Evolutionary conservation across 2,888 invertebrate genomes (phyloP).

Genomic region (Automeris io): DNA sequence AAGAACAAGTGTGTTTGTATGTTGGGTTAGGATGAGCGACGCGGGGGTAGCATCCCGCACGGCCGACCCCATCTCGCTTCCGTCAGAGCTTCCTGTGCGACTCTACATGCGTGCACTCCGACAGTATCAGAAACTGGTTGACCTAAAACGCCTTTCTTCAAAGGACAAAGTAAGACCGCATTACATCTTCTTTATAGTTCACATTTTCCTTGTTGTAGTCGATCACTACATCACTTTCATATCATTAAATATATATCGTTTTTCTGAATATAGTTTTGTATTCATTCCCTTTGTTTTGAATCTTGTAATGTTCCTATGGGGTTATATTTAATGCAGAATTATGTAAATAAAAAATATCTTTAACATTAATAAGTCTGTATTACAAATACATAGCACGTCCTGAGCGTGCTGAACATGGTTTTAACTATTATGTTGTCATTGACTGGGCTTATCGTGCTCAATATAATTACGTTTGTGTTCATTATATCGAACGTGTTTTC

Average conservation of each 20-base stretch:
- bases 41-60: constrained; percentile 59
- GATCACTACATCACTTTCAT: constrained; percentile 9
- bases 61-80: constrained; percentile 41
- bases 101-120: constrained; percentile 78
- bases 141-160: constrained; percentile 71
- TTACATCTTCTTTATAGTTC: constrained; percentile 3
- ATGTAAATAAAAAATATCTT: no score
- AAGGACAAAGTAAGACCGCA: constrained; percentile 67
- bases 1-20: constrained; percentile 42
- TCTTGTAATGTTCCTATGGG: neutral
- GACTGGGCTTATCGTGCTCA: neutral
- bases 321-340: neutral
- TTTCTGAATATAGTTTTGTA: constrained; percentile 6
- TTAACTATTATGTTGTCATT: constrained; percentile 1
- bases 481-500: neutral
- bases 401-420: neutral
- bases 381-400: neutral
- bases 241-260: constrained; percentile 6
- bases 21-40: constrained; percentile 51
- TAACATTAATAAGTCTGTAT: no score
- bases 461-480: neutral
- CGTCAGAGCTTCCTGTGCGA: constrained; percentile 61
- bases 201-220: constrained; percentile 3
- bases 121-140: constrained; percentile 79
- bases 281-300: constrained; percentile 7